Evolutionary conservation across 2,888 invertebrate genomes (phyloP).

Genomic region (Acleris laterana): DNA sequence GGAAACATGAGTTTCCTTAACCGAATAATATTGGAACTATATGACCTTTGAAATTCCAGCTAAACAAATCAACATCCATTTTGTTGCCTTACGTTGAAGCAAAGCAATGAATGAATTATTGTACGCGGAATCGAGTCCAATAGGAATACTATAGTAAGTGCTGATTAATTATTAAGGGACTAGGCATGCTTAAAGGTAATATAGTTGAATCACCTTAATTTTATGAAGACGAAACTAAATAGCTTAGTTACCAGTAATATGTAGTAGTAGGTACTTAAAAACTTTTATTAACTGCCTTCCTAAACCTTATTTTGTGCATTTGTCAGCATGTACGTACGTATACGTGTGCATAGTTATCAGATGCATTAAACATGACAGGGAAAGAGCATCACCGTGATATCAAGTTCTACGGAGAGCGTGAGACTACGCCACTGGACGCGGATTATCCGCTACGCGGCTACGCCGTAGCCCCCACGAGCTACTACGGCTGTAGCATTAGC

Average conservation of each 20-base stretch:
- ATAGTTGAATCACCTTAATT: no score
- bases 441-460: constrained; percentile 77
- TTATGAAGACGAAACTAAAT: no score
- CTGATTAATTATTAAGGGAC: constrained; percentile 2
- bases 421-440: constrained; percentile 74
- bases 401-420: constrained; percentile 67
- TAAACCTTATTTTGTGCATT: neutral
- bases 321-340: neutral
- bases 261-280: no score
- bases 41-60: constrained; percentile 21
- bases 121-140: constrained; percentile 17
- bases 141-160: constrained; percentile 14
- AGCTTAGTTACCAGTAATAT: no score
- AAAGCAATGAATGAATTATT: constrained; percentile 28
- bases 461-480: constrained; percentile 63
- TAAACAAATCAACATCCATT: constrained; percentile 3
- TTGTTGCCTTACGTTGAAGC: constrained; percentile 3
- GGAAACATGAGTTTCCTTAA: neutral
- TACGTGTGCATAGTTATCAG: constrained; percentile 35
- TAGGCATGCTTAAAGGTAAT: no score
- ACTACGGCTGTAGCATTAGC: constrained; percentile 68
- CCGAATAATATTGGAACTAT: neutral
- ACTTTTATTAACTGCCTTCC: neutral
- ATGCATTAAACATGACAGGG: constrained; percentile 77
- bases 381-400: constrained; percentile 74